These are phyloP conservation scores for Pterois miles DNA, from an alignment of 2,797 vertebrate genomes.

Conservation along the genomic window DNA sequence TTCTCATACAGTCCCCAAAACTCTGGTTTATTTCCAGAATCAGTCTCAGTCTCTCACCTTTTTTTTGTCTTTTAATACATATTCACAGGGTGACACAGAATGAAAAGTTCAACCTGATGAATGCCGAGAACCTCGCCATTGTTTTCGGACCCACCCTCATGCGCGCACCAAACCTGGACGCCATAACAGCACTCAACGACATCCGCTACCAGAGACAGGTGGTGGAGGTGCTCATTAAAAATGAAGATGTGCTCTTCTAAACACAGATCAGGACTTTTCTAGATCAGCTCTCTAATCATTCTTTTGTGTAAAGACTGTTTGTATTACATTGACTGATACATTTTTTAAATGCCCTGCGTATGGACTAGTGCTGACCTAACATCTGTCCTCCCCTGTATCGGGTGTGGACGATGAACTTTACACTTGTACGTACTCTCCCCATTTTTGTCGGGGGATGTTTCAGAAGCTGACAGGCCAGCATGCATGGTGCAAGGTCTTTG, in stretches of 20 bases:
- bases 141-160: slow-evolving; percentile 98
- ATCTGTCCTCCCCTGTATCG: slow-evolving; percentile 77
- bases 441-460: slow-evolving; percentile 93
- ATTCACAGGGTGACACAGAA: slow-evolving; percentile 91
- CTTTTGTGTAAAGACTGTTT: slow-evolving; percentile 82
- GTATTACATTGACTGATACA: slow-evolving; percentile 55
- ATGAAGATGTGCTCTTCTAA: slow-evolving; percentile 96
- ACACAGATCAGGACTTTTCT: slow-evolving; percentile 74
- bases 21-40: background rate
- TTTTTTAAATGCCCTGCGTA: slow-evolving; percentile 76
- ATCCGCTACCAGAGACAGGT: slow-evolving; percentile 99
- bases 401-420: slow-evolving; percentile 87
- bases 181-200: slow-evolving; percentile 95
- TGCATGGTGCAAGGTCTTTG: slow-evolving; percentile 81
- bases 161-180: slow-evolving; percentile 93
- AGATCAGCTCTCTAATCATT: slow-evolving; percentile 78
- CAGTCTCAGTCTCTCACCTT: slow-evolving; percentile 27
- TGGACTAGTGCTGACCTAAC: slow-evolving; percentile 84
- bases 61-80: background rate
- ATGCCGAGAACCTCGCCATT: slow-evolving; percentile 96
- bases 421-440: slow-evolving; percentile 89
- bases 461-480: slow-evolving; percentile 78
- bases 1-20: background rate
- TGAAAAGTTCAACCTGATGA: slow-evolving; percentile 98
- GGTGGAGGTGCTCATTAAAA: slow-evolving; percentile 98